phyloP scores from a whole-genome alignment of 2,888 invertebrate species.

The Aspidapion aeneum region DNA sequence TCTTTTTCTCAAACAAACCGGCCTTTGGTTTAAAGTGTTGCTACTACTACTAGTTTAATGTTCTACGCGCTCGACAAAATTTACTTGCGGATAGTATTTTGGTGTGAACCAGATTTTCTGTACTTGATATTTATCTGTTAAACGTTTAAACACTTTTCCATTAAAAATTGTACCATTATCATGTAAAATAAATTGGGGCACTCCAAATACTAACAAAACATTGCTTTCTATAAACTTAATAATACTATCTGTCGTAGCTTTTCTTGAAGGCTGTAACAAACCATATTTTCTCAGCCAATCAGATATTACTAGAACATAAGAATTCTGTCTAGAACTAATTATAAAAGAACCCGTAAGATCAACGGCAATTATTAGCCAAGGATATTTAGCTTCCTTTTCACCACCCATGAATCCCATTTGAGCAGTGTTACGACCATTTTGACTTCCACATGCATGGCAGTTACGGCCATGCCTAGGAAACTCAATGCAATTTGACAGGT shows the following conservation, averaged over 20 bases:
- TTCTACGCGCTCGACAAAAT: constrained; percentile 33
- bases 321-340: not conserved
- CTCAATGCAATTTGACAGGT: no score
- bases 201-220: constrained; percentile 13
- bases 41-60: no score
- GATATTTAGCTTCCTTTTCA: constrained; percentile 7
- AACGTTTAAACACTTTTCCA: constrained; percentile 11
- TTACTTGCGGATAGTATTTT: constrained; percentile 35
- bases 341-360: constrained; percentile 16
- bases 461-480: no score
- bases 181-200: constrained; percentile 17
- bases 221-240: constrained; percentile 15
- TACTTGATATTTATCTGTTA: constrained; percentile 11
- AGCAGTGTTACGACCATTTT: constrained; percentile 19
- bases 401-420: constrained; percentile 25
- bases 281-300: constrained; percentile 21
- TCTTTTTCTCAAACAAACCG: no score
- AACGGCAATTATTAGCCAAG: constrained; percentile 14
- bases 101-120: constrained; percentile 14
- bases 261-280: constrained; percentile 11
- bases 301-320: constrained; percentile 17
- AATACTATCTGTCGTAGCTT: constrained; percentile 8
- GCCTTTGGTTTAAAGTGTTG: no score
- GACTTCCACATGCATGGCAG: constrained; percentile 20
- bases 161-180: constrained; percentile 18